A percentile compares a stretch with the other conserved stretches of the same genome.
These are phyloP conservation scores for Drosophila infuscata DNA, from an alignment of 2,888 invertebrate species.

Conservation along the genomic window DNA sequence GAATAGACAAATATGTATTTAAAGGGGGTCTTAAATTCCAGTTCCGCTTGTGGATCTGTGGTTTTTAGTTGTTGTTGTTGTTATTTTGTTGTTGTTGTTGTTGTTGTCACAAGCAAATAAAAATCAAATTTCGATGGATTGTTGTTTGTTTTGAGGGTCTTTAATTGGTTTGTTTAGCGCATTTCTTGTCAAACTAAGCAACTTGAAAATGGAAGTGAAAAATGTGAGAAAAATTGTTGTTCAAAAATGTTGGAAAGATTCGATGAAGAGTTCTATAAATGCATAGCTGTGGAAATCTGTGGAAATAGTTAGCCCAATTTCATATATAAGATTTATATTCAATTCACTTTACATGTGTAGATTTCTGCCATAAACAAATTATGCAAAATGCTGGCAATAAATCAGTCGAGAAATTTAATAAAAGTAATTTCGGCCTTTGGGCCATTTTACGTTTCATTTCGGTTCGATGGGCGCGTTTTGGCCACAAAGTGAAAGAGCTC, in stretches of 20 bases:
- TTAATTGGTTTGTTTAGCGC: constrained; percentile 73
- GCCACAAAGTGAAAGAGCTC: constrained; percentile 60
- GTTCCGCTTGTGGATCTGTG: constrained; percentile 48
- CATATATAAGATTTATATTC: not conserved
- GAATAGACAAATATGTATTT: constrained; percentile 74
- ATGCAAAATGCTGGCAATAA: constrained; percentile 54
- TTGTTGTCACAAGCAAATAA: constrained; percentile 43
- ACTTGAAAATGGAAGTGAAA: constrained; percentile 3
- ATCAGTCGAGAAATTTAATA: constrained; percentile 58
- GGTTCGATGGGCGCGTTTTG: constrained; percentile 10
- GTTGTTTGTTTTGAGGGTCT: constrained; percentile 47
- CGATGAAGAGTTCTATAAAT: not conserved
- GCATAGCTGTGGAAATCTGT: not conserved
- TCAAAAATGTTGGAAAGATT: not conserved
- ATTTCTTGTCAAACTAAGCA: constrained; percentile 33
- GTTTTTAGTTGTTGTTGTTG: constrained; percentile 18
- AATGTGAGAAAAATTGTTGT: not conserved
- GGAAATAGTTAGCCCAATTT: not conserved
- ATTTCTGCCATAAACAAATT: constrained; percentile 28
- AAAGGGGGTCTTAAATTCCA: constrained; percentile 41
- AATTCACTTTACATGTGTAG: not conserved
- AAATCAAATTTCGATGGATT: constrained; percentile 43
- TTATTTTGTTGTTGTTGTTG: constrained; percentile 16
- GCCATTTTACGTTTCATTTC: constrained; percentile 34
- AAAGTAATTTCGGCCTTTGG: constrained; percentile 55